Conservation (phyloP, 2,888 invertebrate species). For the Crepidodera aurea region DNA sequence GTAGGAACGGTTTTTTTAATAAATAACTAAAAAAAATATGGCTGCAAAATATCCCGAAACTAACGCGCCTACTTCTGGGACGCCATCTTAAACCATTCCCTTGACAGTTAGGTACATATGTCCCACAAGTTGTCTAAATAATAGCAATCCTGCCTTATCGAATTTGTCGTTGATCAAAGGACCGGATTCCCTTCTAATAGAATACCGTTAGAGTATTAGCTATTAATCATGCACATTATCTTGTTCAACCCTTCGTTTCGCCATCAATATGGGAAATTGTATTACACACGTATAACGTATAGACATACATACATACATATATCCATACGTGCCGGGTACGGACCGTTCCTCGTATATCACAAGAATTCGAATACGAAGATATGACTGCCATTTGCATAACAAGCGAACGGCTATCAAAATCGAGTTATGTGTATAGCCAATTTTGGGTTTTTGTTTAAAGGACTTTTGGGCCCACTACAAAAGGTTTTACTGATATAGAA, state of each 20-base stretch:
- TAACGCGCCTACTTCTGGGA: no score
- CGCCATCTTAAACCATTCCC: no score
- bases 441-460: constrained; percentile 33
- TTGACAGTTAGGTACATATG: not conserved
- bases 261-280: constrained; percentile 25
- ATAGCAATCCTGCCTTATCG: constrained; percentile 18
- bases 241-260: constrained; percentile 21
- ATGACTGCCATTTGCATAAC: constrained; percentile 17
- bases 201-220: constrained; percentile 25
- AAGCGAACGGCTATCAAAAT: constrained; percentile 8
- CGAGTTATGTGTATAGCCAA: constrained; percentile 5
- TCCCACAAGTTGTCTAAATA: not conserved
- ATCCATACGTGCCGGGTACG: not conserved
- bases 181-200: constrained; percentile 20
- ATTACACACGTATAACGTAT: constrained; percentile 8
- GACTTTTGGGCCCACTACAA: not conserved
- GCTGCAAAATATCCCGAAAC: no score
- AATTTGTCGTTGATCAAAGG: constrained; percentile 26
- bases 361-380: constrained; percentile 23
- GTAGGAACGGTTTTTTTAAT: no score
- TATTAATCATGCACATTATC: constrained; percentile 30
- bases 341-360: constrained; percentile 11
- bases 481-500: not conserved
- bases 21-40: no score
- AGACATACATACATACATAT: constrained; percentile 2